Base-by-base conservation (phyloP, 1,140 invertebrate species). In the Dolichoris vasculosae region DNA sequence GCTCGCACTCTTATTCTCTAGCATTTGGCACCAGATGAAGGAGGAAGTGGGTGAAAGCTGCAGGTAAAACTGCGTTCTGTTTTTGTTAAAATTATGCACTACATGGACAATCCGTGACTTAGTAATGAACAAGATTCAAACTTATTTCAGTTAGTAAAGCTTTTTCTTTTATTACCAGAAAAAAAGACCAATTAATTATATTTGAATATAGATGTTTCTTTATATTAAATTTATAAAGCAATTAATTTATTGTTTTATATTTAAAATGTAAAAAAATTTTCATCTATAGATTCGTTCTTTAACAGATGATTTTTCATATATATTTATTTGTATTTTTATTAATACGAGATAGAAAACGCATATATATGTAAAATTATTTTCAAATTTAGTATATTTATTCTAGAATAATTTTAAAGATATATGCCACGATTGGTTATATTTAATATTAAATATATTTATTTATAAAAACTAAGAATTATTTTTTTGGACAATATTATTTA, bases 1-100 rank as follows among this genome's bases (percentile, higher is more conserved):
- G 35, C 30, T 35, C 80, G 80, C n/a, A 51, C 46, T 51, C 46
- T 51, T 30, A 46, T 51, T 73, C 75, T n/a, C n/a, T 11, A 46
- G 75, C 35, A 89, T 88, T 90, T 89, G 87, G 87, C 89, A 88
- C 83, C 85, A 67, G 59, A 86, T 76, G 87, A 79, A 86, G 81
- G 82, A 85, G 83, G 82, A 88, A 80, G 87, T 71, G 77, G 81
- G 76, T 64, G 86, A 77, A 40, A 51, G 46, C 64, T 76, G 59
- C 64, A 71, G 17, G 67, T n/a, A 76, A 83, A 76, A 83, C 40
- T 63, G 69, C 85, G 85, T 6, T n/a, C 2, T n/a, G n/a, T 84
- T 80, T 84, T 80, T 79, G 63, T 84, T 80, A 59, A 84, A 79
- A 78, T 78, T 78, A 78, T n/a, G 43, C 23, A 30, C 35, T 69